Evolutionary conservation across 2,797 vertebrate species (phyloP), one percentile per base, ranked within the genome.

Genomic region (Anabas testudineus): DNA sequence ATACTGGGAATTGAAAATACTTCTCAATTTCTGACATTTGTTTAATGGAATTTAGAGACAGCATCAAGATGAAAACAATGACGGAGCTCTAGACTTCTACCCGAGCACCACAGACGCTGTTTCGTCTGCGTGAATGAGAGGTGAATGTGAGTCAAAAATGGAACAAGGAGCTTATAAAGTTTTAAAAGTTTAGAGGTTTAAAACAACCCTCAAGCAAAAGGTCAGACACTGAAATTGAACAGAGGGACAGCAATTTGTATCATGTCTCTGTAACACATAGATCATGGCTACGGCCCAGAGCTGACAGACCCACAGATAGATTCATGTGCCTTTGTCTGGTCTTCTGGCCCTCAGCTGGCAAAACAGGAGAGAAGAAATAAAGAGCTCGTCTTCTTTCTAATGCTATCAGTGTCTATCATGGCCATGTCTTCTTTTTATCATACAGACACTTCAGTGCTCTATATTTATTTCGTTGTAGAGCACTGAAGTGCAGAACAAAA

Each of bases 231-330:
- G 53, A 66, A 60, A 76, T 13, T n/a, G 15, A 61, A 59, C 3
- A 42, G 51, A 65, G 34, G 24, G 16, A 45, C 62, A 59, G 21
- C 26, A 36, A 37, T 47, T 48, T 7, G 6, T 30, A 19, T 39
- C 61, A 36, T 67, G 53, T n/a, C n/a, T n/a, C n/a, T n/a, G n/a
- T n/a, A 63, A 42, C 60, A 62, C 69, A 78, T 41, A 37, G 5
- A 82, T 77, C 68, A 71, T 10, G 22, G 19, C 53, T 42, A 19
- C 4, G 30, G 71, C 71, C 56, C 16, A n/a, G 52, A 75, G 65
- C 59, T 43, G 26, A 68, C 59, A 22, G 13, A 52, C 59, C 26
- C 26, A 51, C 16, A 0, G 18, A 41, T 39, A 28, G 68, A 60
- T 32, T 19, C 22, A 57, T 62, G 43, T 12, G 37, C 5, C 39